Conservation (phyloP, 2,797 vertebrate genomes). For the Argya squamiceps region DNA sequence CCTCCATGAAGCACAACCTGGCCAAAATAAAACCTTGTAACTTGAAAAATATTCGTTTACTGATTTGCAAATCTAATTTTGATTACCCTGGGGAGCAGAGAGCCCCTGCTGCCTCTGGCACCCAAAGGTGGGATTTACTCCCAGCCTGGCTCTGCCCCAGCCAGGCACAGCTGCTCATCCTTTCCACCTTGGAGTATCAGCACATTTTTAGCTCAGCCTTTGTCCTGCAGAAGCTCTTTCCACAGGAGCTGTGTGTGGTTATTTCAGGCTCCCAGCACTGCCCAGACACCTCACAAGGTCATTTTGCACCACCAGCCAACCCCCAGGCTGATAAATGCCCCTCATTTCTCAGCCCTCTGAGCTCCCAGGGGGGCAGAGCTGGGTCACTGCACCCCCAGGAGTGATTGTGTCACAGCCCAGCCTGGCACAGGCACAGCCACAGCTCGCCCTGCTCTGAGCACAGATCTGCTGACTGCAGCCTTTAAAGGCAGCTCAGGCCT, state of each 20-base stretch:
- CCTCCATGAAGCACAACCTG: background rate
- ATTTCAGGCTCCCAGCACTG: background rate
- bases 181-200: background rate
- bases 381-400: background rate
- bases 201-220: background rate
- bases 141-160: background rate
- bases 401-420: rapidly evolving
- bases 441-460: rapidly evolving
- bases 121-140: background rate
- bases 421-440: background rate
- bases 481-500: background rate
- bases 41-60: too few relatives aligned
- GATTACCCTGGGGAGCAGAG: background rate
- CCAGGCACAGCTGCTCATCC: background rate
- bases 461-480: rapidly evolving
- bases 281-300: background rate
- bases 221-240: background rate
- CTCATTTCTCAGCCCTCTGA: background rate
- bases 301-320: background rate
- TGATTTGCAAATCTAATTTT: background rate
- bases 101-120: background rate
- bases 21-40: background rate
- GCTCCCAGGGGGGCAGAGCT: background rate
- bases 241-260: rapidly evolving
- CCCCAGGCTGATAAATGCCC: background rate